Percentiles rank a stretch among this genome's conserved stretches.
Conservation (phyloP, 2,113 vertebrate species). For the Gobio gobio region DNA sequence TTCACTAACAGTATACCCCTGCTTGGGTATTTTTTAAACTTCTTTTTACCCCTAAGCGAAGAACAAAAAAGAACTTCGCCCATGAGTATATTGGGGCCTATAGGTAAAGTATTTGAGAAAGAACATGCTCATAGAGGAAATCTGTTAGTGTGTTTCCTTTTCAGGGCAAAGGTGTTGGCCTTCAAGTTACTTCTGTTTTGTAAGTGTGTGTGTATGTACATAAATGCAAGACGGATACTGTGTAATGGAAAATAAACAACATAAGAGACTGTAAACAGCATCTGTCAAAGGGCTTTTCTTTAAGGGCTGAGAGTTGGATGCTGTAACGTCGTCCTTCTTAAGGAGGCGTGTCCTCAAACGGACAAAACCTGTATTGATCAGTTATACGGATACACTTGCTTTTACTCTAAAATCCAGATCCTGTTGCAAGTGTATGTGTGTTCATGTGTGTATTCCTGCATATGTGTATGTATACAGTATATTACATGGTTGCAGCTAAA, state of each 20-base stretch:
- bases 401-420: neutral
- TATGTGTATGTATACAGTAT: neutral
- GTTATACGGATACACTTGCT: neutral
- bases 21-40: too few relatives aligned
- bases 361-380: constrained; percentile 40
- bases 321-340: neutral
- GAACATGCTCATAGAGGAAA: neutral
- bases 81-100: neutral
- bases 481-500: neutral
- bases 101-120: neutral
- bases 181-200: constrained; percentile 16
- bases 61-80: neutral
- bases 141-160: neutral
- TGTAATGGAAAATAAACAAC: constrained; percentile 50
- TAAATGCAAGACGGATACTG: constrained; percentile 37
- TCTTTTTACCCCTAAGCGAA: too few relatives aligned
- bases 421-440: neutral
- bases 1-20: too few relatives aligned
- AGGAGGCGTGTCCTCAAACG: neutral
- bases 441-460: neutral
- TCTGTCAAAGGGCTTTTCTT: constrained; percentile 40
- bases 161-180: constrained; percentile 27
- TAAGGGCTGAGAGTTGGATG: constrained; percentile 3
- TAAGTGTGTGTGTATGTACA: constrained; percentile 12
- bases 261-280: constrained; percentile 44